Evolutionary conservation across 2,113 vertebrate species (phyloP), one percentile per base, ranked within the genome.

Genomic region (Cyprinodon tularosa): DNA sequence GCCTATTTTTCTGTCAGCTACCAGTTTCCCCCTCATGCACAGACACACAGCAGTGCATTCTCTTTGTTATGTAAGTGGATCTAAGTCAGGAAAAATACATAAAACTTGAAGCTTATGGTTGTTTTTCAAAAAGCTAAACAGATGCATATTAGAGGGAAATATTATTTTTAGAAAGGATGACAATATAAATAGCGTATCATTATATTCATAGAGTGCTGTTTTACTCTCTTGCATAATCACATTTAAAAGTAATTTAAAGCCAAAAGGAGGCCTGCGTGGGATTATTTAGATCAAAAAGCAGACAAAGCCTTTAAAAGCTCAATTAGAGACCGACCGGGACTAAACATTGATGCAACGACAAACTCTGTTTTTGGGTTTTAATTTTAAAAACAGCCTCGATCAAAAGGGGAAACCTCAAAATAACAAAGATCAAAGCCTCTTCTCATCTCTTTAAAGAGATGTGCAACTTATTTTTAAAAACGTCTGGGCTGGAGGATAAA

Each of bases 391-490:
- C 72, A 83, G 66, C 83, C 86, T 84, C 83, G 86, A 73, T 89
- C 81, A 76, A 85, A 87, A 29, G 71, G 77, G 71, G 68, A 67
- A 82, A 76, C 71, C 81, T 86, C 81, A 87, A 81, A 90, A 85
- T 85, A 89, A 86, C 85, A 80, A 64, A 84, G 77, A 89, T 90
- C 89, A 90, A 90, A 92, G 88, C 64, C 61, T 17, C 80, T 88
- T 90, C 47, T 88, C 68, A 90, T 88, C 87, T 89, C 71, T 47
- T 4, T 74, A 71, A 7, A 62, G 53, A 72, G 80, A 79, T 29
- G 77, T 67, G 71, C 57, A 76, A 61, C 76, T 67, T 71, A 47
- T 71, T 86, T 29, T 71, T 73, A 76, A 72, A 82, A 77, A 80
- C 76, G 78, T 71, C 72, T 48, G 48, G 1, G 71, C 68, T 77